These are phyloP conservation scores for Epirrita christyi DNA, from an alignment of 2,888 invertebrate genomes.

Conservation along the genomic window DNA sequence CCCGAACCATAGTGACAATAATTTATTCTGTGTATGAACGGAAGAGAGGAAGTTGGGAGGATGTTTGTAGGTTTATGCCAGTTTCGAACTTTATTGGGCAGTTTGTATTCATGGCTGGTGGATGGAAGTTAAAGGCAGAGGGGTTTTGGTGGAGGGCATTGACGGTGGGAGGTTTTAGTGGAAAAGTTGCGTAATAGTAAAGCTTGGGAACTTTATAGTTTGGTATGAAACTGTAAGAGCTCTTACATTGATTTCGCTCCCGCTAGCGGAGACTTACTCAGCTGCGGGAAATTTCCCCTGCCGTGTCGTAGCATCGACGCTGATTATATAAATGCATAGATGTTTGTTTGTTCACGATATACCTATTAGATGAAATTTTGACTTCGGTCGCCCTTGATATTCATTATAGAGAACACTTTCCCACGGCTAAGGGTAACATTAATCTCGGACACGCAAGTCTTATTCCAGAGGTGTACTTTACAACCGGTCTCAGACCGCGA, in stretches of 20 bases:
- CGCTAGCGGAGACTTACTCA: too few relatives aligned
- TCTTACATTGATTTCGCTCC: too few relatives aligned
- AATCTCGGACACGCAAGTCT: constrained; percentile 24
- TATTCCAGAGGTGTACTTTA: constrained; percentile 29
- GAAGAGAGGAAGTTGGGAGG: constrained; percentile 39
- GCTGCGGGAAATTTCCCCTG: too few relatives aligned
- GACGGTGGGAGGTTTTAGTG: not conserved
- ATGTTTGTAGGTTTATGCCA: constrained; percentile 29
- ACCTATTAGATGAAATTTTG: too few relatives aligned
- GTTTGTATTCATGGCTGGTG: constrained; percentile 31
- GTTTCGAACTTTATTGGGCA: constrained; percentile 31
- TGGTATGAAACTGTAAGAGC: too few relatives aligned
- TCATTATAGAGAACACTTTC: constrained; percentile 15
- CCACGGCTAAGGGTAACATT: constrained; percentile 25
- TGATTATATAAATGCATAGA: too few relatives aligned
- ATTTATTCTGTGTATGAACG: constrained; percentile 21
- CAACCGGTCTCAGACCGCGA: constrained; percentile 36
- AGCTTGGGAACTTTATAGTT: too few relatives aligned
- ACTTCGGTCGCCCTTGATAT: constrained; percentile 12
- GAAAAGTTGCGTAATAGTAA: constrained; percentile 1
- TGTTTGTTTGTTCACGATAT: too few relatives aligned
- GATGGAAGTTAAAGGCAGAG: not conserved
- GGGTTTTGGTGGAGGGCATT: not conserved
- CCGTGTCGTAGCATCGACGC: too few relatives aligned
- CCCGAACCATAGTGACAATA: constrained; percentile 14